Conservation (phyloP, 2,888 invertebrate genomes). For the Empis livida region DNA sequence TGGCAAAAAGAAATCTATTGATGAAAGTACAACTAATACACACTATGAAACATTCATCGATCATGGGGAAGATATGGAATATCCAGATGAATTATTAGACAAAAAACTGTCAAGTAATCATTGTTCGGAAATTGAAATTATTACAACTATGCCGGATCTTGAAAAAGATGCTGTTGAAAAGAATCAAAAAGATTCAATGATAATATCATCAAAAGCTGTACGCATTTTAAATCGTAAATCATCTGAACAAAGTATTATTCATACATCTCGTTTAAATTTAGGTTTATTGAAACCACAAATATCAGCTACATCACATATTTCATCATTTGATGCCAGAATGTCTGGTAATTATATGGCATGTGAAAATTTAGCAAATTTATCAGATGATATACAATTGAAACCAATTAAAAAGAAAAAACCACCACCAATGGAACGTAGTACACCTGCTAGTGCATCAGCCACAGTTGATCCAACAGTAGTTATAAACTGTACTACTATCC, state of each 20-base stretch:
- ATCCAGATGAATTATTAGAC: background rate
- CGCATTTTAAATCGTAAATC: constrained; percentile 26
- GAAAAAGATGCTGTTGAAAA: background rate
- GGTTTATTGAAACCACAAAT: constrained; percentile 36
- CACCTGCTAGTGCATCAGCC: constrained; percentile 17
- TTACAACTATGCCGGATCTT: background rate
- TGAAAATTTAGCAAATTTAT: constrained; percentile 53
- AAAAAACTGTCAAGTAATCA: constrained; percentile 16
- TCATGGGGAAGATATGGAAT: constrained; percentile 24
- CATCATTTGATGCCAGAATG: constrained; percentile 42
- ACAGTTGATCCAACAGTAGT: background rate
- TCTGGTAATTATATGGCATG: constrained; percentile 46
- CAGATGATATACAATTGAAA: constrained; percentile 44
- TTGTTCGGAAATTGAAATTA: constrained; percentile 20
- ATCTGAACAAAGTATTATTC: constrained; percentile 27
- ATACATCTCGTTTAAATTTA: constrained; percentile 38
- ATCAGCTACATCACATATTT: constrained; percentile 48
- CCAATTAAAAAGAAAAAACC: constrained; percentile 23
- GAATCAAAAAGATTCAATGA: constrained; percentile 27
- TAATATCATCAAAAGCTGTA: constrained; percentile 31
- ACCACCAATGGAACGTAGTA: constrained; percentile 16
- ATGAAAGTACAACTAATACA: constrained; percentile 26
- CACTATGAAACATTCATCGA: constrained; percentile 40
- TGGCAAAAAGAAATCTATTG: constrained; percentile 34
- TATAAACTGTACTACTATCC: constrained; percentile 15